phyloP scores from a whole-genome alignment of 2,113 vertebrate species.

The Catharus bicknelli region DNA sequence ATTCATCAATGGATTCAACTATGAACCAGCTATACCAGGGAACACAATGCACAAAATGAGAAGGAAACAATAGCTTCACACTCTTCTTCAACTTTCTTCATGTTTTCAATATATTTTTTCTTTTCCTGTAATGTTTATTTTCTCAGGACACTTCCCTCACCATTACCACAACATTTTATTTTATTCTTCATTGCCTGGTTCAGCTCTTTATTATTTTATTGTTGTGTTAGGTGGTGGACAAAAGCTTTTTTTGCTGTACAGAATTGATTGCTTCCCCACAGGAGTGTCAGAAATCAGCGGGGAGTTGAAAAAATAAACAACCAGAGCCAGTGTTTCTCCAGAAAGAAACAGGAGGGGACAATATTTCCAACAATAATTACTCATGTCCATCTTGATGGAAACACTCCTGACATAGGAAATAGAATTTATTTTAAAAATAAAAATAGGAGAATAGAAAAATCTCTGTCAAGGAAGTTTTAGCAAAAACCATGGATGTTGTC shows the following conservation, averaged over 20 bases:
- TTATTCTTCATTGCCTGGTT: background rate
- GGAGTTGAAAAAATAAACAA: background rate
- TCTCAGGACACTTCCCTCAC: background rate
- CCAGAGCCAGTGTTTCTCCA: background rate
- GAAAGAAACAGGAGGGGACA: background rate
- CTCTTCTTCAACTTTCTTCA: background rate
- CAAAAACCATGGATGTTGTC: background rate
- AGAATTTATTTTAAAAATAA: background rate
- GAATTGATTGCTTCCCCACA: background rate
- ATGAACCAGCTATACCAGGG: background rate
- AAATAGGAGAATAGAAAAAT: background rate
- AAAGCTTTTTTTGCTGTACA: background rate
- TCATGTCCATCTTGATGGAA: background rate
- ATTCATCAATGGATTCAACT: background rate
- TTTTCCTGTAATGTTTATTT: background rate
- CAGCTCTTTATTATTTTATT: background rate
- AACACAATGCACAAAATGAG: background rate
- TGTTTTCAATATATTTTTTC: background rate
- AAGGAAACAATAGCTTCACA: background rate
- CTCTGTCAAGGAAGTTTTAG: background rate
- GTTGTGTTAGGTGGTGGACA: background rate
- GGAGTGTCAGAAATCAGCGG: background rate
- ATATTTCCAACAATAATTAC: background rate
- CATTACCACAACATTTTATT: background rate
- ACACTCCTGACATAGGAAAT: background rate